Conservation (phyloP, 2,113 vertebrate species). For the Piprites chloris region DNA sequence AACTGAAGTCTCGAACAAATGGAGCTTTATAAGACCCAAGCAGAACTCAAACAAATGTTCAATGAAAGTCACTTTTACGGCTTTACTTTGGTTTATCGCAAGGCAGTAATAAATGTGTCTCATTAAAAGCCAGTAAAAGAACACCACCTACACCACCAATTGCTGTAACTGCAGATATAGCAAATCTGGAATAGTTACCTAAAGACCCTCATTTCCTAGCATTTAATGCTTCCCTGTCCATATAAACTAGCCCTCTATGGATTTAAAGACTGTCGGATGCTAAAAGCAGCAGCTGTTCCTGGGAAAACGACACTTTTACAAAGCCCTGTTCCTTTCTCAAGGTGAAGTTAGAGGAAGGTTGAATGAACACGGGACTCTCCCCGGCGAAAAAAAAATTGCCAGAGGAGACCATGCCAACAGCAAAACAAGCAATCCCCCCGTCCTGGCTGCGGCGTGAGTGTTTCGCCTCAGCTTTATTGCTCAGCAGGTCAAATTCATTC, state of each 20-base stretch:
- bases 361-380: background rate
- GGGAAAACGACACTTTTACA: constrained; percentile 40
- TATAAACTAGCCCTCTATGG: constrained; percentile 56
- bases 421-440: constrained; percentile 10
- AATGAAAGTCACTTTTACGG: constrained; percentile 68
- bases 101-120: constrained; percentile 69
- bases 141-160: constrained; percentile 60
- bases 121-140: constrained; percentile 68
- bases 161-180: constrained; percentile 54
- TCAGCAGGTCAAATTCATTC: constrained; percentile 53
- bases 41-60: constrained; percentile 60
- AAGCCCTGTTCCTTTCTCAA: constrained; percentile 37
- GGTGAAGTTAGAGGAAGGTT: constrained; percentile 36
- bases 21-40: constrained; percentile 59
- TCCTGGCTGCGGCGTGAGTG: background rate
- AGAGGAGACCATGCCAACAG: background rate
- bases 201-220: constrained; percentile 68
- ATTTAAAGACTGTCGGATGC: constrained; percentile 64
- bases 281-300: constrained; percentile 60
- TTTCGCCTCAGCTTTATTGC: constrained; percentile 50
- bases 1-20: constrained; percentile 35
- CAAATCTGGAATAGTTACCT: constrained; percentile 64
- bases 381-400: background rate
- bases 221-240: constrained; percentile 61
- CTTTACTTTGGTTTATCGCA: constrained; percentile 64